A percentile compares a stretch with the other conserved stretches of the same genome.
These are phyloP conservation scores for Oryzias woworae DNA, from an alignment of 2,113 vertebrate genomes.

Conservation along the genomic window DNA sequence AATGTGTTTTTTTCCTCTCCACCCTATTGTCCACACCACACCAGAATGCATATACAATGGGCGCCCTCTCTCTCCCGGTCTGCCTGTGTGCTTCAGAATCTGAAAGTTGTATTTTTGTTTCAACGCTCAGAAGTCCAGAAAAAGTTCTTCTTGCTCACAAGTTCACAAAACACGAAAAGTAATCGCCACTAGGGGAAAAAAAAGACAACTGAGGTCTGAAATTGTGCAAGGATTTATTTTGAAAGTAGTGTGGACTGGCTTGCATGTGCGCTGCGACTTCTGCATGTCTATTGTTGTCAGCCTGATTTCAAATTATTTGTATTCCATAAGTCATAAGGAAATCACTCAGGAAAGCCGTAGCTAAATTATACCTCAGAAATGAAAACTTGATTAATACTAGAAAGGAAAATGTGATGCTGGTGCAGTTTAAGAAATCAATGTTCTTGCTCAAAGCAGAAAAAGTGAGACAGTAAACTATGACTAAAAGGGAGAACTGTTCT, in stretches of 20 bases:
- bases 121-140: slow-evolving; percentile 11
- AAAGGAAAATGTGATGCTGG: slow-evolving; percentile 35
- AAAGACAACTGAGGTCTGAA: background rate
- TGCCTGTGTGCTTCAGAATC: slow-evolving; percentile 46
- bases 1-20: slow-evolving; percentile 71
- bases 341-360: slow-evolving; percentile 8
- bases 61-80: slow-evolving; percentile 53
- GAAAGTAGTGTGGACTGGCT: too few species aligned
- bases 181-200: background rate
- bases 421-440: slow-evolving; percentile 44
- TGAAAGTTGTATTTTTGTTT: slow-evolving; percentile 18
- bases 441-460: slow-evolving; percentile 23
- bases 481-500: slow-evolving; percentile 11
- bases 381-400: slow-evolving; percentile 45
- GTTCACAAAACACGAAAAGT: slow-evolving; percentile 4
- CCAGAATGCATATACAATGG: slow-evolving; percentile 66
- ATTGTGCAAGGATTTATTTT: background rate
- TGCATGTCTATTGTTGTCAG: too few species aligned
- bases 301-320: background rate
- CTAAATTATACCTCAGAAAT: slow-evolving; percentile 9
- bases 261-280: too few species aligned
- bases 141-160: background rate
- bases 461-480: slow-evolving; percentile 28
- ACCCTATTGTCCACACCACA: slow-evolving; percentile 73
- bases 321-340: background rate